Evolutionary conservation across 2,797 vertebrate species (phyloP).

Genomic region (Trematomus bernacchii): DNA sequence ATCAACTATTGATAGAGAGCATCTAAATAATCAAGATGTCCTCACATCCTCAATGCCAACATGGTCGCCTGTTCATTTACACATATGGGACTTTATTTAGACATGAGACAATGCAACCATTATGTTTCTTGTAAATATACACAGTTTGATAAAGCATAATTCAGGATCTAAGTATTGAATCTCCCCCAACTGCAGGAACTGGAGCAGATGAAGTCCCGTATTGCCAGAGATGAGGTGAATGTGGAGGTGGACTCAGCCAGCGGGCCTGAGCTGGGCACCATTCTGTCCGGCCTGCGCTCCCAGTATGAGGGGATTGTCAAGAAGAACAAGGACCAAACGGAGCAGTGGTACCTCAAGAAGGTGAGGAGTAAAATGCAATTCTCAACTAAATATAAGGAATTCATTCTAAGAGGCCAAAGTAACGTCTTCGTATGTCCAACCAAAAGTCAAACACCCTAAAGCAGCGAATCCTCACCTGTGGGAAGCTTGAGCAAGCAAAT

Average conservation of each 20-base stretch:
- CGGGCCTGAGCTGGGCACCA: slow-evolving; percentile 85
- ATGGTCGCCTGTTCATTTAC: slow-evolving; percentile 9
- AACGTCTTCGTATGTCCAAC: not conserved
- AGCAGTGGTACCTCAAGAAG: slow-evolving; percentile 87
- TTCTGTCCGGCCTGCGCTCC: slow-evolving; percentile 83
- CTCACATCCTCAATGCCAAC: slow-evolving; percentile 60
- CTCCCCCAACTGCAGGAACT: slow-evolving; percentile 78
- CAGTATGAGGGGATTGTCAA: slow-evolving; percentile 89
- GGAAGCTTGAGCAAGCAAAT: not conserved
- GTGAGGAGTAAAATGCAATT: slow-evolving; percentile 52
- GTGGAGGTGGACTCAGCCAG: slow-evolving; percentile 86
- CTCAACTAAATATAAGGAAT: no score
- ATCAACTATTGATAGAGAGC: slow-evolving; percentile 80
- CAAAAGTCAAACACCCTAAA: not conserved
- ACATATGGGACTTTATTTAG: not conserved
- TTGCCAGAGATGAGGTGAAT: slow-evolving; percentile 85
- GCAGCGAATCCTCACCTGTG: not conserved
- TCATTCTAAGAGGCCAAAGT: not conserved
- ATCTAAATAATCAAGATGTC: slow-evolving; percentile 81
- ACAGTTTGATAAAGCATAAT: not conserved
- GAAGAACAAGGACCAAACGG: slow-evolving; percentile 87
- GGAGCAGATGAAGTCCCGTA: slow-evolving; percentile 82
- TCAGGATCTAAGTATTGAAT: not conserved
- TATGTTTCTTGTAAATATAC: not conserved
- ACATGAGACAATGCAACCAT: not conserved